phyloP scores from a whole-genome alignment of 2,113 vertebrate genomes.

The Pluvialis apricaria region DNA sequence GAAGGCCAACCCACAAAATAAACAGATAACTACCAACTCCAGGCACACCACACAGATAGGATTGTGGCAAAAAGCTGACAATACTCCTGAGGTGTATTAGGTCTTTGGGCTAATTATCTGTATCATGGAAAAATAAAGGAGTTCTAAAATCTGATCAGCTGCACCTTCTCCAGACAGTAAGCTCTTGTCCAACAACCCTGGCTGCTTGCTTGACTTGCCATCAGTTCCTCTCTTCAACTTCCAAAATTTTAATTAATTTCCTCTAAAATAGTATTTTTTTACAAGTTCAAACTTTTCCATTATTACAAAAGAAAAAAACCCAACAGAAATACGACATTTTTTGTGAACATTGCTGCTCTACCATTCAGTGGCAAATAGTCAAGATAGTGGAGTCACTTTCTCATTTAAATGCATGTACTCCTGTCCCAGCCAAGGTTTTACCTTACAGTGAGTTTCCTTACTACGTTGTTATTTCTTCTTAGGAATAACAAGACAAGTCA shows the following conservation, averaged over 20 bases:
- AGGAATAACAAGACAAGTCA: not conserved
- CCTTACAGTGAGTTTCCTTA: not conserved
- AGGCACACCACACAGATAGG: not conserved
- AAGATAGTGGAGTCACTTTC: not conserved
- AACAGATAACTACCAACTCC: not conserved
- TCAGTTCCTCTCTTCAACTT: not conserved
- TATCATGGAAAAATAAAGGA: not conserved
- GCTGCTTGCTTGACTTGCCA: not conserved
- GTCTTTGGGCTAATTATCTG: not conserved
- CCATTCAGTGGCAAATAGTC: not conserved
- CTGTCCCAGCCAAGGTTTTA: not conserved
- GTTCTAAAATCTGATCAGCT: not conserved
- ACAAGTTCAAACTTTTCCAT: not conserved
- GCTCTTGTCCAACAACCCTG: not conserved
- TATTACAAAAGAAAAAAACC: not conserved
- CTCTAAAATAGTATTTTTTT: not conserved
- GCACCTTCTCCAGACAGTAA: not conserved
- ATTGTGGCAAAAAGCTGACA: not conserved
- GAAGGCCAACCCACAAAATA: not conserved
- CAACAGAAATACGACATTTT: not conserved
- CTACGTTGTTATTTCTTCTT: not conserved
- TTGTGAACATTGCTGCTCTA: not conserved
- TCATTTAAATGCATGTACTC: not conserved
- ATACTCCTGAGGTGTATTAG: not conserved
- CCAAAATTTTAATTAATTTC: not conserved